A percentile compares a stretch with the other conserved stretches of the same genome.
phyloP scores from a whole-genome alignment of 92 coral and sea anemone genomes.

The Muricea muricata region DNA sequence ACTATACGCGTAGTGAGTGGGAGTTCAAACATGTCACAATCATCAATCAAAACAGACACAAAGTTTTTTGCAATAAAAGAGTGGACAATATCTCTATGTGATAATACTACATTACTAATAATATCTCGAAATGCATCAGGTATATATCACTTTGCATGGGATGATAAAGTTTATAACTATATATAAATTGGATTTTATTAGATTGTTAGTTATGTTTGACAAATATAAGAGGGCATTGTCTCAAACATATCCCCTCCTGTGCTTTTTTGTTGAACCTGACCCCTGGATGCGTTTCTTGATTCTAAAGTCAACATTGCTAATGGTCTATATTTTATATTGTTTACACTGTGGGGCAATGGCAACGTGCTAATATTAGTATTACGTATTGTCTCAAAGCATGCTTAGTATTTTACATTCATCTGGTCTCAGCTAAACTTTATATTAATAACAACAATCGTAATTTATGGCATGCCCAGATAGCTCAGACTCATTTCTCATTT shows the following conservation, averaged over 20 bases:
- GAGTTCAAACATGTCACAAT: not conserved
- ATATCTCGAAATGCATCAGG: not conserved
- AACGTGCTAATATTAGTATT: not conserved
- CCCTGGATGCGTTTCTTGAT: not conserved
- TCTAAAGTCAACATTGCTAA: not conserved
- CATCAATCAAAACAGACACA: not conserved
- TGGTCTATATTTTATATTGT: not conserved
- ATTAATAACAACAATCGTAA: too few relatives aligned
- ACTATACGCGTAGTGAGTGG: conserved; percentile 2
- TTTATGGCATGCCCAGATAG: too few relatives aligned
- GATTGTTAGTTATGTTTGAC: too few relatives aligned
- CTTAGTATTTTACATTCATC: too few relatives aligned
- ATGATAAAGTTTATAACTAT: not conserved
- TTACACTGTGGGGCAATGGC: not conserved
- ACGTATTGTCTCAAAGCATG: too few relatives aligned
- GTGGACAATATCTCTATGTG: not conserved
- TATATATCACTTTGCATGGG: too few relatives aligned
- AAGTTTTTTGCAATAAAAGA: not conserved
- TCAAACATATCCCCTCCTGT: not conserved
- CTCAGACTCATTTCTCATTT: too few relatives aligned
- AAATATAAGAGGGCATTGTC: not conserved
- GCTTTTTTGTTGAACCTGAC: not conserved
- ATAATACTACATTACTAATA: not conserved
- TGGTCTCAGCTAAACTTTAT: too few relatives aligned
- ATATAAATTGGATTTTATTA: too few relatives aligned